Base-by-base conservation (phyloP, 2,113 vertebrate genomes). In the Hypocryptadius cinnamomeus region DNA sequence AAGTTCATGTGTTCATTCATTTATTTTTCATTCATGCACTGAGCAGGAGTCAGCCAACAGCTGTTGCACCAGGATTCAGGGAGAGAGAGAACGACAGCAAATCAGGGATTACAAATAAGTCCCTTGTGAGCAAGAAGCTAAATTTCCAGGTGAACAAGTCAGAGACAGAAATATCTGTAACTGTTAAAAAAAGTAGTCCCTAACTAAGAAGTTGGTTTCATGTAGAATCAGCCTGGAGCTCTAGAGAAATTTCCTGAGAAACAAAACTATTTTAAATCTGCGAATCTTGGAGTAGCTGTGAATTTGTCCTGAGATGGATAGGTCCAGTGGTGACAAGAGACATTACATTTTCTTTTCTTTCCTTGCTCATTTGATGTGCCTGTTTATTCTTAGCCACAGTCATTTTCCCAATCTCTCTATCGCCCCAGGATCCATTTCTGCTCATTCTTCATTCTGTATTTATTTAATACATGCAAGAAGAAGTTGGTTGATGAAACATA, bases 401-500 rank as follows among this genome's bases (percentile, higher is more conserved):
- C 5, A 33, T 94, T 91, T 74, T 56, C 53, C 25, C 84, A 71
- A 18, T 61, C 72, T 87, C 33, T 93, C 87, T 72, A 93, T 76
- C 9, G 25, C 35, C 23, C 27, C 35, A 87, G 64, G 60, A 87
- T 83, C 71, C 61, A 89, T 57, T 89, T 94, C 63, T 85, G 20
- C 30, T 95, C 56, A 63, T 72, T 64, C n/a, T 92, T 96, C 88
- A 71, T 28, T 87, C 48, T 81, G 37, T 72, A 27, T 92, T 90
- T 92, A 89, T 88, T 90, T 90, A 80, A 74, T 86, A 93, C 35
- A 45, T 92, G 65, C 20, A 78, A 84, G 73, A 61, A 96, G 63
- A 90, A 79, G 45, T 8, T 82, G 48, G 39, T 82, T 89, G 87
- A 92, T 94, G 71, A 79, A 89, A 91, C 42, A 57, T 35, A 10